A percentile compares a stretch with the other conserved stretches of the same genome.
Conservation (phyloP, 1,140 invertebrate genomes). For the Hormaphis cornu region DNA sequence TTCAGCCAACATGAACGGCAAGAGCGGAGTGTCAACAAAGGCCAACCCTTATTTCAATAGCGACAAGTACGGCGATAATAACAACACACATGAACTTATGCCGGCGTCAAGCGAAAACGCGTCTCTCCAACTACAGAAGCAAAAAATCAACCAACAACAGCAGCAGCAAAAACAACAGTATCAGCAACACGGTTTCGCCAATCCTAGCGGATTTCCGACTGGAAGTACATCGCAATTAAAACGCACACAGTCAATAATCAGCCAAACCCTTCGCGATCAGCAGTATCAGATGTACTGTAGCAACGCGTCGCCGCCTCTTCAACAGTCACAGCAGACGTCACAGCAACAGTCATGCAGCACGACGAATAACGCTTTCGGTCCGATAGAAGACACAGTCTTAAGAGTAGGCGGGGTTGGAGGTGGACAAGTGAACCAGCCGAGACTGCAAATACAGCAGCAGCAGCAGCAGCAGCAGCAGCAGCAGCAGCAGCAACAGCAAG, state of each 20-base stretch:
- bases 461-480: neutral
- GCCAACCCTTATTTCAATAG: no score
- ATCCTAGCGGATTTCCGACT: neutral
- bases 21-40: no score
- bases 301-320: neutral
- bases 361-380: neutral
- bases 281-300: slow-evolving; percentile 4
- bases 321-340: neutral
- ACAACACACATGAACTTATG: neutral
- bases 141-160: neutral
- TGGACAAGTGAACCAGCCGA: neutral
- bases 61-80: neutral
- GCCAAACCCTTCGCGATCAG: slow-evolving; percentile 2
- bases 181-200: neutral
- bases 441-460: neutral
- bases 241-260: slow-evolving; percentile 8
- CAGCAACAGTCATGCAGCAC: neutral
- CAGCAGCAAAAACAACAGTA: neutral
- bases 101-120: no score
- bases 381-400: neutral
- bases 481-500: neutral
- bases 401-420: neutral
- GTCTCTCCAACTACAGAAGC: neutral
- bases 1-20: slow-evolving; percentile 1
- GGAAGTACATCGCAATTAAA: neutral